Percentiles rank a stretch among this genome's conserved stretches.
These are phyloP conservation scores for Protobothrops flavoviridis DNA, from an alignment of 2,113 vertebrate genomes.

Conservation along the genomic window DNA sequence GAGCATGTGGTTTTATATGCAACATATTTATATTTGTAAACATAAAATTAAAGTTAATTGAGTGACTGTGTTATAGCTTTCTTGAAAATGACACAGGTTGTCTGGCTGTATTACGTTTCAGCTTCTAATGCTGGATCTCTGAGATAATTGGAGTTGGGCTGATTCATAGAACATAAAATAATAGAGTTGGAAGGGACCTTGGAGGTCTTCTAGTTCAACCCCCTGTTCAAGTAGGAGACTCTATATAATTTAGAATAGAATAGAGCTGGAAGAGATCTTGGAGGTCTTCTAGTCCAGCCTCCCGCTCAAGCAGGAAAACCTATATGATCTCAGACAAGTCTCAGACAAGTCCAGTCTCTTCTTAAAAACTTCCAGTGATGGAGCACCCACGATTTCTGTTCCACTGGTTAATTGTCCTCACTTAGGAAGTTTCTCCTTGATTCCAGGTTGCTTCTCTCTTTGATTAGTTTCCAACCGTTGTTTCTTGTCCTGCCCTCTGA, in stretches of 20 bases:
- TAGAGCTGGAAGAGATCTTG: too few species aligned
- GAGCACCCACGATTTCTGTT: too few species aligned
- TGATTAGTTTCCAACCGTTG: too few species aligned
- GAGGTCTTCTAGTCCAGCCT: too few species aligned
- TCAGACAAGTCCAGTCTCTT: too few species aligned
- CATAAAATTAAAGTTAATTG: neutral
- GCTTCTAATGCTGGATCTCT: neutral
- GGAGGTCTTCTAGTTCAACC: neutral
- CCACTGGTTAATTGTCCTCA: too few species aligned
- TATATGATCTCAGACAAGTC: too few species aligned
- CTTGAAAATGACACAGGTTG: neutral
- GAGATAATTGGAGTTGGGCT: neutral
- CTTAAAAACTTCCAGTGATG: too few species aligned
- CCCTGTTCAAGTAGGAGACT: neutral
- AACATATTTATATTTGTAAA: conserved; percentile 7
- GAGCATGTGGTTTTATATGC: neutral
- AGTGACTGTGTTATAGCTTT: neutral
- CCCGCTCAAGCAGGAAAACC: too few species aligned
- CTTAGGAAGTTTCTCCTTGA: too few species aligned
- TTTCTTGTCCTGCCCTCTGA: too few species aligned
- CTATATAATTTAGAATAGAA: neutral
- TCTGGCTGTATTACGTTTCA: neutral
- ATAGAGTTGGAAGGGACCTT: neutral
- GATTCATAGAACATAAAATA: neutral
- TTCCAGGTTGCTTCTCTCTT: too few species aligned